Conservation (phyloP, 2,113 vertebrate species). For the Beaufortia kweichowensis region DNA sequence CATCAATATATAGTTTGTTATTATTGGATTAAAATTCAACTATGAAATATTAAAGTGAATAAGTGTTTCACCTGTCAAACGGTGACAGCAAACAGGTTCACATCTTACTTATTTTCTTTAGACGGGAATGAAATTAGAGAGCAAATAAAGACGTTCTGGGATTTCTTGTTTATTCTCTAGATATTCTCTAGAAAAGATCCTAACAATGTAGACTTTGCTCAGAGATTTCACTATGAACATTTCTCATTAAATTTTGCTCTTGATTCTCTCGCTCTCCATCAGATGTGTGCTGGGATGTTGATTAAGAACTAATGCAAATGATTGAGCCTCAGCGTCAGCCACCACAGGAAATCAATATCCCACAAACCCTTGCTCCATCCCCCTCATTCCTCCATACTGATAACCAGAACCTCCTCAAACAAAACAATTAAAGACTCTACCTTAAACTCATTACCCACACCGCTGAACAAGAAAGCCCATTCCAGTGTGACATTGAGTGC, state of each 20-base stretch:
- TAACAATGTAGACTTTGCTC: no score
- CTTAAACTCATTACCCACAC: slow-evolving; percentile 55
- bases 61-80: no score
- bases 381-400: neutral
- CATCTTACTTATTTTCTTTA: no score
- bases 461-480: slow-evolving; percentile 54
- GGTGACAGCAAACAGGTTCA: no score
- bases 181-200: neutral
- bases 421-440: slow-evolving; percentile 54
- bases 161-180: slow-evolving; percentile 45
- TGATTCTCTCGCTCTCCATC: neutral
- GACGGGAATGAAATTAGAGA: no score
- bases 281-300: slow-evolving; percentile 39
- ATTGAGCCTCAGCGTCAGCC: slow-evolving; percentile 32
- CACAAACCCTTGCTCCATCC: slow-evolving; percentile 11
- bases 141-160: neutral
- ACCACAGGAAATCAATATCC: slow-evolving; percentile 56
- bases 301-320: slow-evolving; percentile 51
- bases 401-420: slow-evolving; percentile 43
- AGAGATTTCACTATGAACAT: no score
- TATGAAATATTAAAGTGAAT: no score
- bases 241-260: slow-evolving; percentile 34
- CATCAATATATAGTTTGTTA: no score
- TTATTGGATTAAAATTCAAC: no score
- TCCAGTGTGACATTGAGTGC: slow-evolving; percentile 42